Evolutionary conservation across 2,113 vertebrate genomes (phyloP).

Genomic region (Syngnathus floridae): DNA sequence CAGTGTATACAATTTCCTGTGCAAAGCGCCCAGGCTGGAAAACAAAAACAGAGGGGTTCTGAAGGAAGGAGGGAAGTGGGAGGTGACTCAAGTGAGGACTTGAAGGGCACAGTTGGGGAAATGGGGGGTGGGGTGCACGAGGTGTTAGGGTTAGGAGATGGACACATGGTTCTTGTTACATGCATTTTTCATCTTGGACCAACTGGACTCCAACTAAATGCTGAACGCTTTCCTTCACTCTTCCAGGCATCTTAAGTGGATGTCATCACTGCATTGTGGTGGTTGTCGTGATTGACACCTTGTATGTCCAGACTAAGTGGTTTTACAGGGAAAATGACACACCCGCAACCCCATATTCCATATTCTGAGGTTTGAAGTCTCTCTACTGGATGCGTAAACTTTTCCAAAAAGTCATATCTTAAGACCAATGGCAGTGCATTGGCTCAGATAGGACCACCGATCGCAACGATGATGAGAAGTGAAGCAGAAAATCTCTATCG

Average conservation of each 20-base stretch:
- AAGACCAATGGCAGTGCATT: constrained; percentile 2
- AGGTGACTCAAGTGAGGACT: constrained; percentile 58
- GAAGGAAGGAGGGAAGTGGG: constrained; percentile 70
- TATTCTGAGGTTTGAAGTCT: constrained; percentile 5
- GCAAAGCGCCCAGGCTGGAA: constrained; percentile 68
- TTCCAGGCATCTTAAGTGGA: constrained; percentile 7
- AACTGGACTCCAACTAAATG: constrained; percentile 5
- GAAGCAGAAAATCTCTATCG: constrained; percentile 6
- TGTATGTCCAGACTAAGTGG: constrained; percentile 1
- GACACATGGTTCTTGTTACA: constrained; percentile 69
- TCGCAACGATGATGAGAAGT: constrained; percentile 10
- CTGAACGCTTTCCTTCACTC: not conserved
- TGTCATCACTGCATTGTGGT: constrained; percentile 6
- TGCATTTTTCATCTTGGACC: constrained; percentile 34
- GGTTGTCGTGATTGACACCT: constrained; percentile 1
- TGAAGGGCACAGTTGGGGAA: constrained; percentile 69
- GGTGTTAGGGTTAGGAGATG: constrained; percentile 28
- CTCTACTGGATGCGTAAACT: constrained; percentile 1
- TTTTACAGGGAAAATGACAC: constrained; percentile 19
- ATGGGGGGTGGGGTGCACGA: constrained; percentile 30
- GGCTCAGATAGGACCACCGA: not conserved
- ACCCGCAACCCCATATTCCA: constrained; percentile 12
- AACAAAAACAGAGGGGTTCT: constrained; percentile 72
- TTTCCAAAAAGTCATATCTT: constrained; percentile 8
- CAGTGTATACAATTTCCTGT: constrained; percentile 76